Evolutionary conservation across 2,113 vertebrate species (phyloP).

Genomic region (Lepisosteus oculatus): DNA sequence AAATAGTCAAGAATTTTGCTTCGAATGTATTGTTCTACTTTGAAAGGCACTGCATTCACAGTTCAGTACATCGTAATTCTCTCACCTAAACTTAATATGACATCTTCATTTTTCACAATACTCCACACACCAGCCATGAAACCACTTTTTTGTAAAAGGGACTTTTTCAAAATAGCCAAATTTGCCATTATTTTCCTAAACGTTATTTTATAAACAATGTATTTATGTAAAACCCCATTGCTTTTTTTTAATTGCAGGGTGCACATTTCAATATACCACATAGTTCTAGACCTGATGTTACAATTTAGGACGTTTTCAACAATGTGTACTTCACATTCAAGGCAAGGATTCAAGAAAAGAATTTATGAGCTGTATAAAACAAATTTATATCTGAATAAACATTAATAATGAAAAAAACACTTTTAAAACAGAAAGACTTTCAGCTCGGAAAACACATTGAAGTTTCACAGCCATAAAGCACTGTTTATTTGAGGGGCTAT

Average conservation of each 20-base stretch:
- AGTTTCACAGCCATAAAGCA: neutral
- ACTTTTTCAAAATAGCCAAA: no score
- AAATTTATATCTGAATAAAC: neutral
- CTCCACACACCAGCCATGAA: no score
- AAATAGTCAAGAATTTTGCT: neutral
- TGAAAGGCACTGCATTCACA: neutral
- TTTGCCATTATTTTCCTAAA: no score
- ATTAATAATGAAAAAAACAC: neutral
- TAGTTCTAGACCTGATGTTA: no score
- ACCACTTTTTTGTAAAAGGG: no score
- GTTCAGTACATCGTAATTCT: no score
- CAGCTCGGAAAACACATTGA: neutral
- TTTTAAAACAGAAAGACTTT: neutral
- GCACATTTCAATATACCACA: no score
- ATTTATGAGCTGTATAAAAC: neutral
- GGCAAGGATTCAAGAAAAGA: slow-evolving; percentile 17
- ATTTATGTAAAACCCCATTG: no score
- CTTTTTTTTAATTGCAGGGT: no score
- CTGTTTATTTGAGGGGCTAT: slow-evolving; percentile 13
- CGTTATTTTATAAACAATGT: no score
- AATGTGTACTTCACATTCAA: slow-evolving; percentile 58
- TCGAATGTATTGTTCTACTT: neutral
- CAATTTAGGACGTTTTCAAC: slow-evolving; percentile 31
- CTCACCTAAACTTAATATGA: neutral
- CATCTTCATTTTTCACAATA: neutral